Conservation (phyloP, 2,797 vertebrate species). For the Acipenser ruthenus region DNA sequence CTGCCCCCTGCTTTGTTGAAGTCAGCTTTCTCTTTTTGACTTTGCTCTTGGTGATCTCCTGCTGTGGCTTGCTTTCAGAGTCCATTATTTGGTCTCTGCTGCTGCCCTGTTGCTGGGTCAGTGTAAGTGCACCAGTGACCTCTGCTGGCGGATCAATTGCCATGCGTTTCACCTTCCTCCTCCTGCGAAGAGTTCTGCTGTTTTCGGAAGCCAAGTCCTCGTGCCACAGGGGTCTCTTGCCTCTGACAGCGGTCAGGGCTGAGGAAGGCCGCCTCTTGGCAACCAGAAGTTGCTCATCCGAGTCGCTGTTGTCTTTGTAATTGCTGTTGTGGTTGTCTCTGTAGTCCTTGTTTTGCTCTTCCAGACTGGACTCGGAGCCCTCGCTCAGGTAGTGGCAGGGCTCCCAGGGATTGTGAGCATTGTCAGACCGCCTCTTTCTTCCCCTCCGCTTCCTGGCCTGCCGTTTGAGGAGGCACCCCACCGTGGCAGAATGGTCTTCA, state of each 20-base stretch:
- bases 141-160: conserved; percentile 59
- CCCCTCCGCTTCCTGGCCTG: conserved; percentile 89
- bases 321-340: conserved; percentile 60
- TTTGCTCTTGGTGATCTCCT: conserved; percentile 58
- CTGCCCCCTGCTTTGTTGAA: conserved; percentile 50
- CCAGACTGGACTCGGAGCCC: conserved; percentile 90
- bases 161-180: conserved; percentile 69
- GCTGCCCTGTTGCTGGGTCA: conserved; percentile 49
- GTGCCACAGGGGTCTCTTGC: conserved; percentile 82
- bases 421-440: conserved; percentile 84
- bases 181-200: conserved; percentile 55
- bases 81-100: conserved; percentile 48
- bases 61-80: conserved; percentile 47
- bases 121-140: conserved; percentile 41
- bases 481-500: conserved; percentile 81
- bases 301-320: conserved; percentile 88
- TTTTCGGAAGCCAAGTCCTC: conserved; percentile 70
- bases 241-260: conserved; percentile 63
- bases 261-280: conserved; percentile 79
- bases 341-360: conserved; percentile 87
- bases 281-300: conserved; percentile 82
- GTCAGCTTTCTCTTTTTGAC: conserved; percentile 61
- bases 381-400: conserved; percentile 83
- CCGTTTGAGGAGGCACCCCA: conserved; percentile 85
- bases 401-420: conserved; percentile 83